phyloP scores from a whole-genome alignment of 2,888 invertebrate species.

The Melanophora roralis region DNA sequence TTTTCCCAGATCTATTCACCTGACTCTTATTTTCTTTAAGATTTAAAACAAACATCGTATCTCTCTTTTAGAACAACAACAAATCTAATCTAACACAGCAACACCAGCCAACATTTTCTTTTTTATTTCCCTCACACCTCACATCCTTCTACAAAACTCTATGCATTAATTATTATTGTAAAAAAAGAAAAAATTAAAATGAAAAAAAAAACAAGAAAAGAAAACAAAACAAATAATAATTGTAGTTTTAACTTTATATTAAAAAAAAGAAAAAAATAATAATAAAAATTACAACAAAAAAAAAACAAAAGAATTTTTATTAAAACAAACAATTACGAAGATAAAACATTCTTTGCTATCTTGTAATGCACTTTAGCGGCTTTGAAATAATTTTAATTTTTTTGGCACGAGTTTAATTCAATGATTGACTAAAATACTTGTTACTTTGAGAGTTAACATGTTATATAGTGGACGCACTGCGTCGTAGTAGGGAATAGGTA shows the following conservation, averaged over 20 bases:
- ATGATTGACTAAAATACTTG: no score
- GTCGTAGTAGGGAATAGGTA: no score
- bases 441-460: no score
- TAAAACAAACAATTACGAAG: not conserved
- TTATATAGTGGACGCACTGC: no score
- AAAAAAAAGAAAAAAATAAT: slow-evolving; percentile 56
- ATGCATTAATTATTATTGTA: slow-evolving; percentile 61
- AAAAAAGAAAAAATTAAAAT: slow-evolving; percentile 29
- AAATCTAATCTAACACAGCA: not conserved
- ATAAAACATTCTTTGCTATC: no score
- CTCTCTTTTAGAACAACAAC: not conserved
- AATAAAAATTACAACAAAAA: slow-evolving; percentile 58
- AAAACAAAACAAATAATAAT: slow-evolving; percentile 55
- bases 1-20: not conserved
- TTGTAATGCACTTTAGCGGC: no score
- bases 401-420: no score
- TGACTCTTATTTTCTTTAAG: not conserved
- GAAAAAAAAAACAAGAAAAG: slow-evolving; percentile 33
- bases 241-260: slow-evolving; percentile 63
- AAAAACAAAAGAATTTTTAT: slow-evolving; percentile 20
- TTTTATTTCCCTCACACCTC: not conserved
- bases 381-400: no score
- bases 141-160: not conserved
- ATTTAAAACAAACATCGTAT: not conserved
- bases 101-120: not conserved